Percentiles rank a stretch among this genome's conserved stretches.
These are phyloP conservation scores for Tenthredo scrophulariae DNA, from an alignment of 2,888 invertebrate species.

Conservation along the genomic window DNA sequence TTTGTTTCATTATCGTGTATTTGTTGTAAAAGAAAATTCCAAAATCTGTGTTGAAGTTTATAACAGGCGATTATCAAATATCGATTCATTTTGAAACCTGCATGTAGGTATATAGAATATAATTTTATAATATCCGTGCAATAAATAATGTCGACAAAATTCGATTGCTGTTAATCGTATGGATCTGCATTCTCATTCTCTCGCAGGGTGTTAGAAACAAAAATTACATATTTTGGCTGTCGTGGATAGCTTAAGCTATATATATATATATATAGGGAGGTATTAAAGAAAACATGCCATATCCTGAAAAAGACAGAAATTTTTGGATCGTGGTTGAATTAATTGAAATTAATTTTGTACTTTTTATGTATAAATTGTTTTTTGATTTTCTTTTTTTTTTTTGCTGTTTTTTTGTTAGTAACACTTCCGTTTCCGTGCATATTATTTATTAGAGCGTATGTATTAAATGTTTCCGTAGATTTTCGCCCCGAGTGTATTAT, in stretches of 20 bases:
- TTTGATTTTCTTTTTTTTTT: not conserved
- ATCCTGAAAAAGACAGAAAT: constrained; percentile 77
- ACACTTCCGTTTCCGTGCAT: constrained; percentile 54
- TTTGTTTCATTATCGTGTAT: constrained; percentile 10
- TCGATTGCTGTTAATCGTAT: constrained; percentile 29
- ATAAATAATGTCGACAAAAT: constrained; percentile 12
- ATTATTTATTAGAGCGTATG: constrained; percentile 54
- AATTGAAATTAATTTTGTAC: constrained; percentile 56
- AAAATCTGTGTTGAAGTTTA: not conserved
- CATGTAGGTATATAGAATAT: not conserved
- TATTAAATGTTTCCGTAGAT: constrained; percentile 53
- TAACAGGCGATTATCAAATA: not conserved
- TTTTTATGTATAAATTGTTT: constrained; percentile 13
- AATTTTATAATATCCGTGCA: constrained; percentile 20
- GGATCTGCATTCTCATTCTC: constrained; percentile 10
- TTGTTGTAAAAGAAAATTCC: not conserved
- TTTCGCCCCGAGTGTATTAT: not conserved
- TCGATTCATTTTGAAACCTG: not conserved
- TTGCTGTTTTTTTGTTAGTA: constrained; percentile 63
- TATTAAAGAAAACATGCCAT: constrained; percentile 72
- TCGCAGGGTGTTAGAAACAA: constrained; percentile 45
- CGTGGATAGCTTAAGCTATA: constrained; percentile 48
- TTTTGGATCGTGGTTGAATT: constrained; percentile 66
- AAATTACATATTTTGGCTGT: constrained; percentile 57
- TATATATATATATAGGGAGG: constrained; percentile 51